Percentiles rank a stretch among this genome's conserved stretches.
These are phyloP conservation scores for Phengaris alcon DNA, from an alignment of 2,888 invertebrate genomes.

Conservation along the genomic window DNA sequence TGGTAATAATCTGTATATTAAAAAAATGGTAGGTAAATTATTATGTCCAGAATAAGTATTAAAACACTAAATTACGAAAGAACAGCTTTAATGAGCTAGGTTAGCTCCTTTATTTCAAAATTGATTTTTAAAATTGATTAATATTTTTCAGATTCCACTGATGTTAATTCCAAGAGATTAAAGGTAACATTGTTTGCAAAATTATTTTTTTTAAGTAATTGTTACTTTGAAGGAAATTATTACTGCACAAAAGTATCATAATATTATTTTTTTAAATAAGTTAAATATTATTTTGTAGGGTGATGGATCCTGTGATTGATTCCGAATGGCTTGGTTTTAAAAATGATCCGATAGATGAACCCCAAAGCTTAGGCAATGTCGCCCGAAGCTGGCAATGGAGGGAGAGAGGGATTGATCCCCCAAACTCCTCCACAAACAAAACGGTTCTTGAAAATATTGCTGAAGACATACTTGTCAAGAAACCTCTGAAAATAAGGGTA, in stretches of 20 bases:
- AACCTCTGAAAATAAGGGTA: slow-evolving; percentile 81
- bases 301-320: slow-evolving; percentile 68
- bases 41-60: too few relatives aligned
- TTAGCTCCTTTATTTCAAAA: too few relatives aligned
- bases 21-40: too few relatives aligned
- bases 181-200: neutral
- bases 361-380: slow-evolving; percentile 60
- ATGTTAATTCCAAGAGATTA: slow-evolving; percentile 17
- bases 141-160: slow-evolving; percentile 15
- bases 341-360: slow-evolving; percentile 62
- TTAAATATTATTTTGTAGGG: slow-evolving; percentile 39
- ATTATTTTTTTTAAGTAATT: neutral
- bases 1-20: too few relatives aligned
- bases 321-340: slow-evolving; percentile 68
- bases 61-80: too few relatives aligned
- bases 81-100: too few relatives aligned
- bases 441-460: slow-evolving; percentile 80
- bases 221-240: neutral
- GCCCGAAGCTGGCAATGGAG: slow-evolving; percentile 72
- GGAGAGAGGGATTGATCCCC: slow-evolving; percentile 64
- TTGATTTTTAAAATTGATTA: too few relatives aligned
- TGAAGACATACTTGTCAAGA: slow-evolving; percentile 82
- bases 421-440: slow-evolving; percentile 63
- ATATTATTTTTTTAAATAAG: neutral
- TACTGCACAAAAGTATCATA: neutral